phyloP scores from a whole-genome alignment of 2,113 vertebrate genomes.

The Cochlearius cochlearius region DNA sequence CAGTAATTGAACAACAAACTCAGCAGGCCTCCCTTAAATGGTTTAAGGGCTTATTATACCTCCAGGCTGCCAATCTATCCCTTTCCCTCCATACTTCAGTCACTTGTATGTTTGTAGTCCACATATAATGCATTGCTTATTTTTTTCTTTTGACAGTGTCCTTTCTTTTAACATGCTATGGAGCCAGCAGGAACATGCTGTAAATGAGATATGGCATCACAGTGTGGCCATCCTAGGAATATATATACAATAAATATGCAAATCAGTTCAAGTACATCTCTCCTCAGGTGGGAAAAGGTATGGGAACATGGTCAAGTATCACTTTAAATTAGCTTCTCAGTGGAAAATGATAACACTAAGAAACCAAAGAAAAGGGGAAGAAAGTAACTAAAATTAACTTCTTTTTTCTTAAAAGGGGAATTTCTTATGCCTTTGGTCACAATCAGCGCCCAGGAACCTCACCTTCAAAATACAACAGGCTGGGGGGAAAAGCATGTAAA shows the following conservation, averaged over 20 bases:
- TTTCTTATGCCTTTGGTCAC: not conserved
- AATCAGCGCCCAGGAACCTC: not conserved
- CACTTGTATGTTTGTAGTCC: slow-evolving; percentile 30
- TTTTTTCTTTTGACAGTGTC: not conserved
- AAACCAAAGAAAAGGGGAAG: not conserved
- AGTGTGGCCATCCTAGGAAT: slow-evolving; percentile 12
- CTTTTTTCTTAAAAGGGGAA: not conserved
- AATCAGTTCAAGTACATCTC: slow-evolving; percentile 27
- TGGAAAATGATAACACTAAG: slow-evolving; percentile 9
- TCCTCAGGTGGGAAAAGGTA: slow-evolving; percentile 46
- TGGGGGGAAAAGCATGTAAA: not conserved
- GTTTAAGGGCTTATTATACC: slow-evolving; percentile 51
- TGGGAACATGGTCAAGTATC: not conserved
- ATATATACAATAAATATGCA: slow-evolving; percentile 53
- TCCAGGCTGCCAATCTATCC: slow-evolving; percentile 22
- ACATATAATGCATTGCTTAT: not conserved
- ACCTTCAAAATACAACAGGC: not conserved
- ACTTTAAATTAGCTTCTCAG: slow-evolving; percentile 20
- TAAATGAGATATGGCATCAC: not conserved
- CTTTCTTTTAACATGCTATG: slow-evolving; percentile 36
- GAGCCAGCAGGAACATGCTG: slow-evolving; percentile 31
- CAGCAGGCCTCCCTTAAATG: slow-evolving; percentile 21
- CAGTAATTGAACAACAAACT: slow-evolving; percentile 46
- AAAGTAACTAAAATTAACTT: not conserved
- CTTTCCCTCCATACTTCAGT: slow-evolving; percentile 31